Base-by-base conservation (phyloP, 2,888 invertebrate species). In the Acholoe squamosa region DNA sequence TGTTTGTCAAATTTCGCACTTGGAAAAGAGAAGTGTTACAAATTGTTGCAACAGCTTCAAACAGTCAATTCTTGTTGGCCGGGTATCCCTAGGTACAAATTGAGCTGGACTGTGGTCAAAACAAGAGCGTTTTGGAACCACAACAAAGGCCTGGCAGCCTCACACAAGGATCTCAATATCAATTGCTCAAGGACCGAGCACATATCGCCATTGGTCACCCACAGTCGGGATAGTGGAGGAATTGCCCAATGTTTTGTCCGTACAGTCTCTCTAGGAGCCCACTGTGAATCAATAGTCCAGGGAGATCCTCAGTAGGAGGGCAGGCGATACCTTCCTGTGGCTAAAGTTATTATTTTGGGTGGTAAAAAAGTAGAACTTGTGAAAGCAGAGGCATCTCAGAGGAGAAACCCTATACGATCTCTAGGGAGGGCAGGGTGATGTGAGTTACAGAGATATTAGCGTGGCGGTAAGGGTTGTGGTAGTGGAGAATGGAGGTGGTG, bases 151-250 rank as follows among this genome's bases (percentile, higher is more conserved):
- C 61, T 61, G 61, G 61, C 61, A 43, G 43, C 43, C 43, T 0
- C 71, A 71, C 71, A 25, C 14, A 71, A 71, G 71, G 28, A 71
- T 71, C 71, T 28, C 71, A 71, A 71, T 71, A 71, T 71, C 71
- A 71, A 71, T 71, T 28, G 5, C 14, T 14, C 5, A 71, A 71
- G 71, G 19, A 25, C 71, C 31, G 12, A 61, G 71, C 25, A 61
- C 61, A 71, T 28, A 71, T 25, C 3, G 71, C 71, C 25, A 14
- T 25, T 3, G 61, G 61, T 12, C 61, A 19, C 19, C 71, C 71
- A 28, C 19, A 28, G 28, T 43, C 61, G 61, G 10, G 14, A 19
- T n/a, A n/a, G 61, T 61, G 43, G 43, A 43, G 43, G 43, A 14
- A 19, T 19, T 71, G 71, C 31, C 28, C 71, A 28, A 5, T 25